Evolutionary conservation across 2,888 invertebrate genomes (phyloP), one percentile per base, ranked within the genome.

Genomic region (Pristionchus maxplancki): DNA sequence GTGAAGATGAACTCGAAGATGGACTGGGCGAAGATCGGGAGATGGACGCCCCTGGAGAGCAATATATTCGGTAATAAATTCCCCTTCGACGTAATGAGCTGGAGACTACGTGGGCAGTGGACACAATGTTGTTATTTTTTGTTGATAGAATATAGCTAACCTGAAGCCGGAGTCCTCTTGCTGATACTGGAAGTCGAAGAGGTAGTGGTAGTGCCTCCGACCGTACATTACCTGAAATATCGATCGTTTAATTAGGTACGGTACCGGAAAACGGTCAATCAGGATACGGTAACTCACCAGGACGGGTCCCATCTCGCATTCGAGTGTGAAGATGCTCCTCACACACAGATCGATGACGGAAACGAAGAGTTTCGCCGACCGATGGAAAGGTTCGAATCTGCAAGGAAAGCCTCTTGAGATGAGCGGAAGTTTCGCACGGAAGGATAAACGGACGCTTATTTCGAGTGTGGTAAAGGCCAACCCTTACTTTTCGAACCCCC

Each of bases 271-370:
- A 40, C 24, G 24, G 20, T 74, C 40, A 24, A 40, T 28, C 8
- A 13, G 24, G 24, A 37, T 17, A 0, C 40, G 17, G 4, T 78
- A 48, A 58, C 87, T 37, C 58, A 88, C 88, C 88, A 88, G 71
- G 28, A 88, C 88, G 8, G 88, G 88, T 48, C 88, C 88, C 88
- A 88, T 88, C 37, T 88, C 88, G 28, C 44, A 24, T n/a, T 88
- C 88, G 4, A 88, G 53, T 11, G 88, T 62, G 50, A 50, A 81
- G 31, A 88, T 88, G 44, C 28, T 78, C n/a, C 88, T 53, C n/a
- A 88, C 88, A 37, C 88, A 88, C 31, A 88, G 48, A 31, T 88
- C 88, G 24, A 88, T 78, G 5, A 88, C 88, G 34, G 88, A 88
- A 17, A 62, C 71, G 88, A 88, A 88, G 13, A 88, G 81, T 44